Conservation (phyloP, 2,797 vertebrate species). For the Lagodon rhomboides region DNA sequence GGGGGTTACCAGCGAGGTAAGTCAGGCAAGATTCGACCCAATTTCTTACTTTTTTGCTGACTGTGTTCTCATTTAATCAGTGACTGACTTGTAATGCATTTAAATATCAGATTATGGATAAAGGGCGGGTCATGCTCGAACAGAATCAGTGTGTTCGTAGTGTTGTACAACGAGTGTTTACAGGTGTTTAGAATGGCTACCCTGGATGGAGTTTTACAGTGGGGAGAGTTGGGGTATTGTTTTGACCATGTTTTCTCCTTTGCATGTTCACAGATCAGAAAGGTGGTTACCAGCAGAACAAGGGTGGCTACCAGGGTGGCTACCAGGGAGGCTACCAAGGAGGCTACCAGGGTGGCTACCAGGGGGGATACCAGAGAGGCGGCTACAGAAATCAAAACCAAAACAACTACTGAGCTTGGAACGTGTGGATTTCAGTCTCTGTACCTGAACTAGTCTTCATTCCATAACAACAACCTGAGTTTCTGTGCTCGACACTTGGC, state of each 20-base stretch:
- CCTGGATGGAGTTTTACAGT: no score
- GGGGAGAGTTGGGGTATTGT: no score
- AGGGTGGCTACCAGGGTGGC: conserved; percentile 78
- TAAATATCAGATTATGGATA: neutral
- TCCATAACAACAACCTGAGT: conserved; percentile 51
- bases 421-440: conserved; percentile 21
- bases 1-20: conserved; percentile 83
- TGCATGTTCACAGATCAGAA: conserved; percentile 69
- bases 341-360: no score
- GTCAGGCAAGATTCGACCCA: no score
- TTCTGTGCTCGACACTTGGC: conserved; percentile 10
- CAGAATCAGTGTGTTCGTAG: neutral
- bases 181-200: neutral
- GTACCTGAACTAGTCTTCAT: conserved; percentile 59
- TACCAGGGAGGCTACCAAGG: no score
- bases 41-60: neutral
- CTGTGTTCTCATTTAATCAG: neutral
- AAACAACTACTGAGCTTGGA: conserved; percentile 84
- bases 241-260: conserved; percentile 5
- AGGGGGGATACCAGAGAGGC: conserved; percentile 78
- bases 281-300: conserved; percentile 77
- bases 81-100: no score
- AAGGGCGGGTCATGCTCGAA: neutral
- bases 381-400: conserved; percentile 91
- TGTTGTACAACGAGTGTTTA: neutral